Conservation (phyloP, 2,797 vertebrate genomes). For the Aeoliscus strigatus region DNA sequence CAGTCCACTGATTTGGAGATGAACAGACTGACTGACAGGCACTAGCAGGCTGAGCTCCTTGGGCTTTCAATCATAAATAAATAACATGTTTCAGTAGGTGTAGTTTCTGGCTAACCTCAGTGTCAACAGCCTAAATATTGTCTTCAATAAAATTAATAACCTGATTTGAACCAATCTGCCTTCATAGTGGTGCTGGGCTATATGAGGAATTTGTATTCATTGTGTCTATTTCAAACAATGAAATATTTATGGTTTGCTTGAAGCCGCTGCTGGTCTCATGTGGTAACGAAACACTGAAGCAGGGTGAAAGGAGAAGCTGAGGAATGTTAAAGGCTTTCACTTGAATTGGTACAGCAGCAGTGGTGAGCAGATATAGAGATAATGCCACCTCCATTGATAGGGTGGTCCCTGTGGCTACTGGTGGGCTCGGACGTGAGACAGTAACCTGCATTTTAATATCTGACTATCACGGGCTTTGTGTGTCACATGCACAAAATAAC, state of each 20-base stretch:
- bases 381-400: no score
- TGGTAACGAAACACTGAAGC: slow-evolving; percentile 40
- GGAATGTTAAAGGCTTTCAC: slow-evolving; percentile 34
- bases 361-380: slow-evolving; percentile 22
- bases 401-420: no score
- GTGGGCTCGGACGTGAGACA: no score
- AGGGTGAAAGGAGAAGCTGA: slow-evolving; percentile 40
- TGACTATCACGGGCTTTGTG: no score
- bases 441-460: no score
- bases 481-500: no score
- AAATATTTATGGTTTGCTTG: slow-evolving; percentile 76
- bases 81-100: no score
- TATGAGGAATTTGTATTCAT: slow-evolving; percentile 75
- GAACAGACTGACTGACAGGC: no score
- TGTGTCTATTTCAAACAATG: slow-evolving; percentile 66
- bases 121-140: slow-evolving; percentile 53
- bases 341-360: slow-evolving; percentile 16
- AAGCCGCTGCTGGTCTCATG: slow-evolving; percentile 50
- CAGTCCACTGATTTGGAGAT: no score
- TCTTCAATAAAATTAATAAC: slow-evolving; percentile 64
- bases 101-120: no score
- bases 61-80: no score
- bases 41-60: no score
- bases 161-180: slow-evolving; percentile 67
- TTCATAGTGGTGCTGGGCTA: slow-evolving; percentile 63